Conservation (phyloP, 2,888 invertebrate genomes). For the Galerucella pusilla region DNA sequence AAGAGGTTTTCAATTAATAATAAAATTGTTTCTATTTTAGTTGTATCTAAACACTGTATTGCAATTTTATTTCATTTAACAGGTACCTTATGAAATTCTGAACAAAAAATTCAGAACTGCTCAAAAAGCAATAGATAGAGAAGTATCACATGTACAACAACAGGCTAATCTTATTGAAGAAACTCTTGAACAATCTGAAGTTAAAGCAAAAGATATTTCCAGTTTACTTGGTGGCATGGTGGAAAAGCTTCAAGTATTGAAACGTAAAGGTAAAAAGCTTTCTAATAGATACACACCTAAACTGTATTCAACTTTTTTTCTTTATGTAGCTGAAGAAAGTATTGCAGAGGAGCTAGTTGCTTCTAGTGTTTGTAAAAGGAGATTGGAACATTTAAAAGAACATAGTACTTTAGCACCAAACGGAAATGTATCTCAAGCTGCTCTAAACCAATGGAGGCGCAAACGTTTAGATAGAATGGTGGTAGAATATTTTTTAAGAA, state of each 20-base stretch:
- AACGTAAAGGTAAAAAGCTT: conserved; percentile 61
- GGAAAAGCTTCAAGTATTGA: conserved; percentile 88
- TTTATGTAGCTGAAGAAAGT: conserved; percentile 84
- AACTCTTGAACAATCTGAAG: conserved; percentile 69
- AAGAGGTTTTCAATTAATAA: too few relatives aligned
- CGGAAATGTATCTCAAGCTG: conserved; percentile 65
- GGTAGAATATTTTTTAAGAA: conserved; percentile 94
- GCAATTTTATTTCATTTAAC: conserved; percentile 15
- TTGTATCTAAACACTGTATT: too few relatives aligned
- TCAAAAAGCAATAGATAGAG: conserved; percentile 93
- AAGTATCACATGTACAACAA: conserved; percentile 88
- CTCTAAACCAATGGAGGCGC: conserved; percentile 83
- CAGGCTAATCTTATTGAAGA: conserved; percentile 84
- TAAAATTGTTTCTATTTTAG: too few relatives aligned
- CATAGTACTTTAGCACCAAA: conserved; percentile 65
- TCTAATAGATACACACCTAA: neutral
- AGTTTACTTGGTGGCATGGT: conserved; percentile 84
- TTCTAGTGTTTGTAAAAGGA: conserved; percentile 89
- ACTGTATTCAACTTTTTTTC: neutral
- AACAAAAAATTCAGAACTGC: conserved; percentile 97
- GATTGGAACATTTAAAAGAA: conserved; percentile 92
- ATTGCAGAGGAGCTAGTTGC: conserved; percentile 92
- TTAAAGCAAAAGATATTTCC: conserved; percentile 79
- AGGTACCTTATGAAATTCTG: conserved; percentile 97
- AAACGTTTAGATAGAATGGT: conserved; percentile 94